A percentile compares a stretch with the other conserved stretches of the same genome.
Conservation (phyloP, 2,888 invertebrate species). For the Muschampia plurimacula region DNA sequence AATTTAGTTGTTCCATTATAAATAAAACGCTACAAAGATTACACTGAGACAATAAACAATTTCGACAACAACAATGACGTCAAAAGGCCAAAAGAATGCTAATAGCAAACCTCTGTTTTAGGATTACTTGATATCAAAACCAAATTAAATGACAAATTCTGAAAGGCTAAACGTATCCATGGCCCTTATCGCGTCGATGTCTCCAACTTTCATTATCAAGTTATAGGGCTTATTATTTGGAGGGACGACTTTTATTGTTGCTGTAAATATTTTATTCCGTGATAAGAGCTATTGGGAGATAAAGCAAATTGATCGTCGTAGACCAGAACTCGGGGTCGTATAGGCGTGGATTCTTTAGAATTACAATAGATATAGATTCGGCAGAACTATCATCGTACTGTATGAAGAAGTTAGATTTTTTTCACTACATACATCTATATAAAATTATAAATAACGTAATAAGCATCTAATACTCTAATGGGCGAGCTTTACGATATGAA, state of each 20-base stretch:
- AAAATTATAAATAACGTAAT: no score
- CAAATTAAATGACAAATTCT: slow-evolving; percentile 32
- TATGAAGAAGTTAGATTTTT: neutral
- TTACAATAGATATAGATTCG: slow-evolving; percentile 9
- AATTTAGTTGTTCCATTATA: no score
- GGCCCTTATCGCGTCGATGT: slow-evolving; percentile 24
- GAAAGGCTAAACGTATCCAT: slow-evolving; percentile 25
- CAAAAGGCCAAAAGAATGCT: neutral
- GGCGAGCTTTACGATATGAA: no score
- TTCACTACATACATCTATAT: no score
- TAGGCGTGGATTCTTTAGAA: slow-evolving; percentile 10
- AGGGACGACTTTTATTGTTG: slow-evolving; percentile 76
- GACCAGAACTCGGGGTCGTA: slow-evolving; percentile 8
- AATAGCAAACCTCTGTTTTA: slow-evolving; percentile 31
- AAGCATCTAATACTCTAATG: no score
- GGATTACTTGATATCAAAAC: slow-evolving; percentile 22
- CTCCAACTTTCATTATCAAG: slow-evolving; percentile 61
- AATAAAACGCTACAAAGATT: neutral
- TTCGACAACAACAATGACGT: slow-evolving; percentile 7
- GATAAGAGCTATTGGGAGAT: slow-evolving; percentile 76
- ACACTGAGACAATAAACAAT: neutral
- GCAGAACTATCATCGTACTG: neutral
- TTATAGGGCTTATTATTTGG: slow-evolving; percentile 78
- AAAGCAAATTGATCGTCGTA: slow-evolving; percentile 78
- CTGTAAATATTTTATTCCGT: slow-evolving; percentile 81